Evolutionary conservation across 2,113 vertebrate species (phyloP).

Genomic region (Channa maculata): DNA sequence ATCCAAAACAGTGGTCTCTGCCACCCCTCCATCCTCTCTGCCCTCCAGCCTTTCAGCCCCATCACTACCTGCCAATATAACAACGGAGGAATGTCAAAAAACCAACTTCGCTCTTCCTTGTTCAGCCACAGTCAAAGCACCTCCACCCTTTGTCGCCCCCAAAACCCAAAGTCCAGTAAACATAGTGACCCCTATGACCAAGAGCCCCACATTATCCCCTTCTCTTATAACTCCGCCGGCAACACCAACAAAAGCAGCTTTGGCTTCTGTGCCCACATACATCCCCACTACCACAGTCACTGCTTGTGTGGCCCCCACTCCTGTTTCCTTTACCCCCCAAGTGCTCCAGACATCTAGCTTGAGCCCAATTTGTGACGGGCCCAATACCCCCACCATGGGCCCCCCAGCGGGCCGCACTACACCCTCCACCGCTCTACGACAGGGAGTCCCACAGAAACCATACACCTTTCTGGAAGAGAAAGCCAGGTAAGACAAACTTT

Average conservation of each 20-base stretch:
- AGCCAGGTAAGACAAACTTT: constrained; percentile 83
- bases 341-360: constrained; percentile 79
- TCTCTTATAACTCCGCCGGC: constrained; percentile 52
- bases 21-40: constrained; percentile 6
- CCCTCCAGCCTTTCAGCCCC: background rate
- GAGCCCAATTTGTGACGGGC: constrained; percentile 77
- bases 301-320: constrained; percentile 53
- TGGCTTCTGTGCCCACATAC: constrained; percentile 67
- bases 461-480: constrained; percentile 97
- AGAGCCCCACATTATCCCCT: constrained; percentile 53
- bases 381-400: constrained; percentile 63
- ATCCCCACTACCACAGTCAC: constrained; percentile 52
- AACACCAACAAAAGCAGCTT: constrained; percentile 67
- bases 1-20: background rate
- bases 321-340: constrained; percentile 67
- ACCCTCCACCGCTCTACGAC: constrained; percentile 81
- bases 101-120: constrained; percentile 31
- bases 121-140: constrained; percentile 47
- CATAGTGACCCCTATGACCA: constrained; percentile 78
- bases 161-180: constrained; percentile 82
- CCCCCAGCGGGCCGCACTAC: constrained; percentile 59
- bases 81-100: background rate
- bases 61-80: background rate
- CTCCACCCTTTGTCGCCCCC: constrained; percentile 71
- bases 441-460: constrained; percentile 94